A percentile compares a stretch with the other conserved stretches of the same genome.
Conservation (phyloP, 2,888 invertebrate species). For the Hypomecis punctinalis region DNA sequence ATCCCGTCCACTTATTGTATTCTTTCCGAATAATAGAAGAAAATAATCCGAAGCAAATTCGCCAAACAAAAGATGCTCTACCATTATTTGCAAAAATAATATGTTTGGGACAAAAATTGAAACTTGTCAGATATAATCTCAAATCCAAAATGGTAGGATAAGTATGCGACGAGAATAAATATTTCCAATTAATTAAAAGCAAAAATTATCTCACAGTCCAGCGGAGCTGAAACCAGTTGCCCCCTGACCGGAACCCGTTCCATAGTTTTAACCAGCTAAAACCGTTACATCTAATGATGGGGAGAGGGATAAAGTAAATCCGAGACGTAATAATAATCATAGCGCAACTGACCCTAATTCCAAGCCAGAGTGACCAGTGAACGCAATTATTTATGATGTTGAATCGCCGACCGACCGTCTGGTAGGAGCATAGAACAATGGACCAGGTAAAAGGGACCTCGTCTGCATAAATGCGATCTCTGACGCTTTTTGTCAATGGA, state of each 20-base stretch:
- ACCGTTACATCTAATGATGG: conserved; percentile 85
- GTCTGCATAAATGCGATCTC: conserved; percentile 80
- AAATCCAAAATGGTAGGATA: neutral
- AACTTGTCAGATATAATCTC: neutral
- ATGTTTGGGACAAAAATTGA: conserved; percentile 4
- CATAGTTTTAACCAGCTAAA: conserved; percentile 83
- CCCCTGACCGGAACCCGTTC: conserved; percentile 80
- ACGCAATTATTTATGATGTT: conserved; percentile 80
- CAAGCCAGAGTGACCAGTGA: conserved; percentile 74
- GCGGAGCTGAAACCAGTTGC: conserved; percentile 72
- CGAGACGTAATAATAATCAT: conserved; percentile 76
- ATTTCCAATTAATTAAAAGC: conserved; percentile 70
- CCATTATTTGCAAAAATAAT: conserved; percentile 24
- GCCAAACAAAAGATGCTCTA: conserved; percentile 32
- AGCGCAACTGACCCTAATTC: conserved; percentile 79
- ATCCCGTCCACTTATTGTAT: conserved; percentile 53
- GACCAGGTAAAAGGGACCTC: conserved; percentile 76
- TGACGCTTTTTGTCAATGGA: conserved; percentile 81
- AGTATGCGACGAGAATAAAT: conserved; percentile 37
- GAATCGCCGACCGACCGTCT: conserved; percentile 78
- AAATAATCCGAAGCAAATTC: conserved; percentile 42
- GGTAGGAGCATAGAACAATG: conserved; percentile 78
- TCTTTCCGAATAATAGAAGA: conserved; percentile 36
- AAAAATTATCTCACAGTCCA: conserved; percentile 78
- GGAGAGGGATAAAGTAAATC: conserved; percentile 79